Evolutionary conservation across 1,140 invertebrate species (phyloP).

Genomic region (Lasioglossum albipes): DNA sequence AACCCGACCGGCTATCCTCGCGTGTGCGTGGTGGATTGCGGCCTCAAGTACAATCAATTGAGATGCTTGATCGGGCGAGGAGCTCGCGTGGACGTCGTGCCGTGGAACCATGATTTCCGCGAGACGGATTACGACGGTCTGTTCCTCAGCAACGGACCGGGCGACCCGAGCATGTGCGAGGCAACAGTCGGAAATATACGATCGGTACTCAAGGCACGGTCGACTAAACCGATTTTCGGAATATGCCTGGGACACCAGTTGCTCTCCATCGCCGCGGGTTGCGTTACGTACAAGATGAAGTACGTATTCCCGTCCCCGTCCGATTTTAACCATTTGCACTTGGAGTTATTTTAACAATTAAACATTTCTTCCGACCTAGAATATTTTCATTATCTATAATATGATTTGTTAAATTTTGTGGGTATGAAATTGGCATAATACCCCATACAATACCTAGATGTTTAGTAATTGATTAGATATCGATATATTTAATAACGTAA

Average conservation of each 20-base stretch:
- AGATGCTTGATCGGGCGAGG: slow-evolving; percentile 93
- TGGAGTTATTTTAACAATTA: too few species aligned
- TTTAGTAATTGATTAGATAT: too few species aligned
- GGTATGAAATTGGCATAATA: too few species aligned
- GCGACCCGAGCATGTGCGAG: slow-evolving; percentile 92
- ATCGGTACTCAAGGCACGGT: slow-evolving; percentile 79
- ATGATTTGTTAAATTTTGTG: too few species aligned
- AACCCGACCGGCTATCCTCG: slow-evolving; percentile 88
- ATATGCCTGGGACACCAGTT: slow-evolving; percentile 99
- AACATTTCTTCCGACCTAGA: too few species aligned
- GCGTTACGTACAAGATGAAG: slow-evolving; percentile 76
- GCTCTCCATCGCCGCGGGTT: slow-evolving; percentile 86
- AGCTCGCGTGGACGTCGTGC: slow-evolving; percentile 93
- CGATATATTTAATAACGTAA: too few species aligned
- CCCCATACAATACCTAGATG: too few species aligned
- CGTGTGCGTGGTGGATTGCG: slow-evolving; percentile 96
- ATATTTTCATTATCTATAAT: too few species aligned
- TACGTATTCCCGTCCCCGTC: slow-evolving; percentile 39
- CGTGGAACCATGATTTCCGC: slow-evolving; percentile 91
- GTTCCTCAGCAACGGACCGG: slow-evolving; percentile 98
- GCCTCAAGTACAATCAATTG: slow-evolving; percentile 98
- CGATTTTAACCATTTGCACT: too few species aligned
- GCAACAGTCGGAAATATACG: slow-evolving; percentile 89
- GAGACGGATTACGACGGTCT: slow-evolving; percentile 92
- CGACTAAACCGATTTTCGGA: slow-evolving; percentile 91